A percentile compares a stretch with the other conserved stretches of the same genome.
phyloP scores from a whole-genome alignment of 35 echinoderm and acorn worm species.

The Heliocidaris erythrogramma region DNA sequence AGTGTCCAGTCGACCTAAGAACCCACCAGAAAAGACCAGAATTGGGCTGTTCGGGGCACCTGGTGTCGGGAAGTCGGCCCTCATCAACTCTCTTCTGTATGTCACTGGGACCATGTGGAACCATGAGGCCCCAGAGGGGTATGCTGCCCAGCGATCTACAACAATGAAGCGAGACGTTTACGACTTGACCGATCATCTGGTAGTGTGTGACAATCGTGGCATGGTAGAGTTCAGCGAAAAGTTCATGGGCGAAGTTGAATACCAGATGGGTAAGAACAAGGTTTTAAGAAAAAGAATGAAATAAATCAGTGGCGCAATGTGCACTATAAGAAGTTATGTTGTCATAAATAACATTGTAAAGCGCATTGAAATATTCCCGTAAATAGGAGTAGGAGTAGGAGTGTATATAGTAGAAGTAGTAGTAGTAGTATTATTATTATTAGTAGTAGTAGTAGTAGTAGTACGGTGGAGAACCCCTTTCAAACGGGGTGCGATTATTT shows the following conservation, averaged over 20 bases:
- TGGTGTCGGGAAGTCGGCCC: neutral
- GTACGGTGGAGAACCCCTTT: no score
- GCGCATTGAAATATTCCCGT: no score
- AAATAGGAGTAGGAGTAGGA: neutral
- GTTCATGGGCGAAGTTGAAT: slow-evolving; percentile 7
- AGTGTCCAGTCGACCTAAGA: neutral
- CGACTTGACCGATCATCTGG: neutral
- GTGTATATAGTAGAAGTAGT: no score
- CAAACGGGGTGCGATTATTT: no score
- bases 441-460: no score
- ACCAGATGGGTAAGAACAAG: neutral
- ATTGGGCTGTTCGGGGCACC: neutral
- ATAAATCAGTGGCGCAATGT: neutral
- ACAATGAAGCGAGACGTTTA: neutral
- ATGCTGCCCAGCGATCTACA: neutral
- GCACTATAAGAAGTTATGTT: no score
- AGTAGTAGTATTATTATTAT: no score
- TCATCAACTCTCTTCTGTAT: neutral
- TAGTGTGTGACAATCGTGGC: neutral
- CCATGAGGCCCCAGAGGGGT: neutral
- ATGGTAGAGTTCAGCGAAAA: neutral
- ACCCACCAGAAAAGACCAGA: neutral
- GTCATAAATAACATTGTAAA: no score
- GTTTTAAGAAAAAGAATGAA: no score
- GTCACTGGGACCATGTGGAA: neutral